Conservation (phyloP, 2,113 vertebrate species). For the Platichthys stellatus region DNA sequence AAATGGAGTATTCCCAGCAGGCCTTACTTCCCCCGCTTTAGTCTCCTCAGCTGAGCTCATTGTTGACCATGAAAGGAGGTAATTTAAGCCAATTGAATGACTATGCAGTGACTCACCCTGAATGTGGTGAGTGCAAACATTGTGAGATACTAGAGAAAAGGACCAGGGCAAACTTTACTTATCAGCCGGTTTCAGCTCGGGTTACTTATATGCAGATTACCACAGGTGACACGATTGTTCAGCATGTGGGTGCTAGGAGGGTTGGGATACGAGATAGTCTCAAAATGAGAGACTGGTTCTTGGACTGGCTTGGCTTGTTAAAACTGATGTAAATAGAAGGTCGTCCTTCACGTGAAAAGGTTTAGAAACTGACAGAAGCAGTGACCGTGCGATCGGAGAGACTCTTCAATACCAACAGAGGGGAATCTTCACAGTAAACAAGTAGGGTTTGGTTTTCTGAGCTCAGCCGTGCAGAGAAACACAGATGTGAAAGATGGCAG, state of each 20-base stretch:
- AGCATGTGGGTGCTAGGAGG: background rate
- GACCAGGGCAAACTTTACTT: slow-evolving; percentile 60
- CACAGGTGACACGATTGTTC: slow-evolving; percentile 38
- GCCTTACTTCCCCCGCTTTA: slow-evolving; percentile 65
- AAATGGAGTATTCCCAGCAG: slow-evolving; percentile 78
- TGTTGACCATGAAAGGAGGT: slow-evolving; percentile 86
- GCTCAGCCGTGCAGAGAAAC: slow-evolving; percentile 38
- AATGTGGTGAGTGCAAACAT: slow-evolving; percentile 76
- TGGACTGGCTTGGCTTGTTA: background rate
- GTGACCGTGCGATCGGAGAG: background rate
- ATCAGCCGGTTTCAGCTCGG: slow-evolving; percentile 65
- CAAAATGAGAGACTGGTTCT: slow-evolving; percentile 29
- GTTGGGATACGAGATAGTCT: slow-evolving; percentile 5
- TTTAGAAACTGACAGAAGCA: slow-evolving; percentile 2
- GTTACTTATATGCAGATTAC: slow-evolving; percentile 61
- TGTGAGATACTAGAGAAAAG: slow-evolving; percentile 60
- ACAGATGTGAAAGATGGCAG: slow-evolving; percentile 44
- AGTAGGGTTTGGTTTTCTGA: slow-evolving; percentile 26
- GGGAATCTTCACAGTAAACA: slow-evolving; percentile 15
- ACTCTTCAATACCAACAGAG: background rate
- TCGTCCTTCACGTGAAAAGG: background rate
- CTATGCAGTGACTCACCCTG: slow-evolving; percentile 78
- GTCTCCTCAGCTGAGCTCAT: slow-evolving; percentile 80
- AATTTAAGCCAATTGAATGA: slow-evolving; percentile 81
- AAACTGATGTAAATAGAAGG: slow-evolving; percentile 17